These are phyloP conservation scores for Venustoraphidia nigricollis DNA, from an alignment of 2,888 invertebrate genomes.

Conservation along the genomic window DNA sequence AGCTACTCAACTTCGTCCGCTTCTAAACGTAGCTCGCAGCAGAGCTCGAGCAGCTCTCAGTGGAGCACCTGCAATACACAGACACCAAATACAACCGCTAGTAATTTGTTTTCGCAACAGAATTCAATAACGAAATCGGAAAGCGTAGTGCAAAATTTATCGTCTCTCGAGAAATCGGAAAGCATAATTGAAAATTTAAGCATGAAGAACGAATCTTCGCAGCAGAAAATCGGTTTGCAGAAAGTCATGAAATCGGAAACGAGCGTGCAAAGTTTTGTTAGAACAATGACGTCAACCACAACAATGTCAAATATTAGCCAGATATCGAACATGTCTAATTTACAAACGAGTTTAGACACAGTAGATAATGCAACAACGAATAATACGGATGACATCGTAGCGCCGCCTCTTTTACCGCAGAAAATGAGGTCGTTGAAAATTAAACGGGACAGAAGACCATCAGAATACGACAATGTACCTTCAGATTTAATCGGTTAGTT, in stretches of 20 bases:
- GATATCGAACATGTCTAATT: background rate
- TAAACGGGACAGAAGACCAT: conserved; percentile 41
- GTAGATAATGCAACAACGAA: background rate
- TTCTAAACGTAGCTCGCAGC: conserved; percentile 44
- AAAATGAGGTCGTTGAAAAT: conserved; percentile 34
- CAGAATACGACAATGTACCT: conserved; percentile 55
- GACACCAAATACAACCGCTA: conserved; percentile 14
- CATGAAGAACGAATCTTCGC: background rate
- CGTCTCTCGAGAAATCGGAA: conserved; percentile 1
- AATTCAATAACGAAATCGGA: conserved; percentile 21
- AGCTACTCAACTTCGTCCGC: conserved; percentile 37
- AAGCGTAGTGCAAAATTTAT: conserved; percentile 16
- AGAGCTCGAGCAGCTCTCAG: conserved; percentile 33
- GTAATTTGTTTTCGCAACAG: conserved; percentile 17
- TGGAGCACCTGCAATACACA: conserved; percentile 21
- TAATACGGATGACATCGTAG: conserved; percentile 14
- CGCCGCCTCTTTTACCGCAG: conserved; percentile 46
- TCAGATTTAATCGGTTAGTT: conserved; percentile 20
- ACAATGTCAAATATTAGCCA: background rate
- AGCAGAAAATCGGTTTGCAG: background rate
- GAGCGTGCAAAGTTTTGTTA: background rate
- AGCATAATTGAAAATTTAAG: background rate
- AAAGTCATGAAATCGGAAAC: background rate
- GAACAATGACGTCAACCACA: background rate
- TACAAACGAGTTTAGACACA: background rate